Conservation (phyloP, 2,888 invertebrate genomes). For the Latheticus oryzae region DNA sequence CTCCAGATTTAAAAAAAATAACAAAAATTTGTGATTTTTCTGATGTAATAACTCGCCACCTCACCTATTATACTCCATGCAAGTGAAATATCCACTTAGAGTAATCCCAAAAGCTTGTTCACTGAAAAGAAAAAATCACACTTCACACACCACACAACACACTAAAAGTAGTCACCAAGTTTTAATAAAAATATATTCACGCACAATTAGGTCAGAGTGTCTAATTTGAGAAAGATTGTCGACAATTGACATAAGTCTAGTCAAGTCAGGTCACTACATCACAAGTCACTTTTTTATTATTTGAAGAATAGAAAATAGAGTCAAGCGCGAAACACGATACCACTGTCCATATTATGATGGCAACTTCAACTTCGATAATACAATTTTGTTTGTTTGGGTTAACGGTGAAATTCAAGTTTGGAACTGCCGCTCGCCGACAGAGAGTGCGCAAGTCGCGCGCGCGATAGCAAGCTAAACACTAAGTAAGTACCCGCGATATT, state of each 20-base stretch:
- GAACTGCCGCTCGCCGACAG: conserved; percentile 47
- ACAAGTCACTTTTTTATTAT: too few relatives aligned
- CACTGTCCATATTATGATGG: conserved; percentile 10
- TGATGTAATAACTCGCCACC: too few relatives aligned
- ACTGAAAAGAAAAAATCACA: conserved; percentile 39
- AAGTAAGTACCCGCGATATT: conserved; percentile 50
- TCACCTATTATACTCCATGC: conserved; percentile 34
- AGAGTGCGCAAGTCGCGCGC: conserved; percentile 47
- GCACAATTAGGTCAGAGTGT: conserved; percentile 36
- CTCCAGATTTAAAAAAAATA: conserved; percentile 10
- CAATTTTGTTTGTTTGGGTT: conserved; percentile 47
- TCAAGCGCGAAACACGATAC: conserved; percentile 6
- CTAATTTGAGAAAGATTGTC: too few relatives aligned
- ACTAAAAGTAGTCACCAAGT: conserved; percentile 5
- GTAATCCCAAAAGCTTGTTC: conserved; percentile 35
- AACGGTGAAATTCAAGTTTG: conserved; percentile 48
- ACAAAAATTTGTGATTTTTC: too few relatives aligned
- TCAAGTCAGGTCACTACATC: conserved; percentile 31
- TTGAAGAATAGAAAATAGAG: conserved; percentile 11
- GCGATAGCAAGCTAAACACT: conserved; percentile 47
- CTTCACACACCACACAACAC: conserved; percentile 30
- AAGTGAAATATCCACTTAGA: conserved; percentile 29
- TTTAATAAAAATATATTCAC: conserved; percentile 33
- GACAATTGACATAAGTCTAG: conserved; percentile 13
- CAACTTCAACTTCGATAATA: conserved; percentile 39